Base-by-base conservation (phyloP, 2,113 vertebrate genomes). In the zebrafish (Danio rerio) region DNA sequence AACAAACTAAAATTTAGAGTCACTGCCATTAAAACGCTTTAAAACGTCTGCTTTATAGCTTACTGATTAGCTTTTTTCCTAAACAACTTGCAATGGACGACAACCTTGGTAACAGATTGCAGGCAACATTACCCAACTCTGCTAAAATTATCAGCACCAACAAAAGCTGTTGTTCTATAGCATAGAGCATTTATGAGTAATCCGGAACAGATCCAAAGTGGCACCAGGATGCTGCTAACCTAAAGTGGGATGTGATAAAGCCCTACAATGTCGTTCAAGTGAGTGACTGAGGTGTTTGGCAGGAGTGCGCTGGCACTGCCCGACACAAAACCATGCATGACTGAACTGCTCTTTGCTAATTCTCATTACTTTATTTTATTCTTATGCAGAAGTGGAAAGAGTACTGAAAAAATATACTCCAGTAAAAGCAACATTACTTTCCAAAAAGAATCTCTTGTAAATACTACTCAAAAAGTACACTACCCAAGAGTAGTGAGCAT, bases 191-290 rank as follows among this genome's bases (percentile, higher is more conserved):
- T 50, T 52, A 71, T 21, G 47, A 71, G 69, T 53, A 71, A 71
- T 63, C 47, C 16, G 31, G 85, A 86, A 73, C 42, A 69, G 53
- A 84, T 88, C 84, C 82, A 87, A 73, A 79, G 73, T 86, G 86
- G 69, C 87, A 40, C 72, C 85, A 86, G 81, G 80, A 12, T 11
- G 66, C 69, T 56, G 68, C 84, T 75, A 88, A 31, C 69, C 69
- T 71, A 53, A 52, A 71, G 69, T 71, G 49, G 69, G 69, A 71
- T 31, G 49, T 53, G 69, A 71, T 71, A 7, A 71, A 71, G 49
- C 49, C 69, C 49, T 31, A 71, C 69, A 9, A 71, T 21, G 45
- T 71, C 21, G 69, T 71, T 71, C 49, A 31, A 52, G 49, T 18
- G 43, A 69, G 43, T 69, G 66, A 69, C 20, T 20, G 66, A 69